These are phyloP conservation scores for Phenganax marumi DNA, from an alignment of 92 coral and sea anemone species.

Conservation along the genomic window DNA sequence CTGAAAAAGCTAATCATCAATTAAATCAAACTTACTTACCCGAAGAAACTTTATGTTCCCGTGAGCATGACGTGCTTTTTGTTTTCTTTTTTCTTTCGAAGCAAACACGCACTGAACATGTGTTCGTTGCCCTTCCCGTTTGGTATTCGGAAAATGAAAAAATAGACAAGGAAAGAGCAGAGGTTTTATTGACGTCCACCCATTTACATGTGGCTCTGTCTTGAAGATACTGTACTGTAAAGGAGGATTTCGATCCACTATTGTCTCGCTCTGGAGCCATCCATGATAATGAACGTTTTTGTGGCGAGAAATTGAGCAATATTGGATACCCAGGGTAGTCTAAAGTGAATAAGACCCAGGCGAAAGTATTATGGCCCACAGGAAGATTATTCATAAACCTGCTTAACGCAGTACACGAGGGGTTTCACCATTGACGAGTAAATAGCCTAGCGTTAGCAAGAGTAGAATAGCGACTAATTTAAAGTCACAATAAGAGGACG, in stretches of 20 bases:
- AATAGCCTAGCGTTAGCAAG: no score
- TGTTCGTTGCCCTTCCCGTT: not conserved
- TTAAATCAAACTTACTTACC: constrained; percentile 1
- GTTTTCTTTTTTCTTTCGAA: not conserved
- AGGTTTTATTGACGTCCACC: constrained; percentile 14
- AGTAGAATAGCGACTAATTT: no score
- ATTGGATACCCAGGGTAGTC: constrained; percentile 19
- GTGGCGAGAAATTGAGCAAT: not conserved
- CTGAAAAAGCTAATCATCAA: not conserved
- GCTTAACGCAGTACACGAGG: no score
- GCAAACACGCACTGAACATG: constrained; percentile 28
- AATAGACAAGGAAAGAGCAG: not conserved
- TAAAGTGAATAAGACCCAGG: not conserved
- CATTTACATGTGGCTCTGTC: constrained; percentile 9
- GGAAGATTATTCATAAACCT: no score
- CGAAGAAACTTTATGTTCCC: not conserved
- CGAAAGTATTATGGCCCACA: no score
- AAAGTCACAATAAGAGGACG: no score
- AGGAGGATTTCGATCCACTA: not conserved
- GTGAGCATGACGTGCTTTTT: not conserved
- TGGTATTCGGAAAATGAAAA: not conserved
- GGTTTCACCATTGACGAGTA: no score
- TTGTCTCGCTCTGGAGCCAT: not conserved
- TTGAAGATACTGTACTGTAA: constrained; percentile 1
- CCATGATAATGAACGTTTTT: constrained; percentile 24